These are phyloP conservation scores for Chymomyza fuscimana DNA, from an alignment of 2,888 invertebrate species.

Conservation along the genomic window DNA sequence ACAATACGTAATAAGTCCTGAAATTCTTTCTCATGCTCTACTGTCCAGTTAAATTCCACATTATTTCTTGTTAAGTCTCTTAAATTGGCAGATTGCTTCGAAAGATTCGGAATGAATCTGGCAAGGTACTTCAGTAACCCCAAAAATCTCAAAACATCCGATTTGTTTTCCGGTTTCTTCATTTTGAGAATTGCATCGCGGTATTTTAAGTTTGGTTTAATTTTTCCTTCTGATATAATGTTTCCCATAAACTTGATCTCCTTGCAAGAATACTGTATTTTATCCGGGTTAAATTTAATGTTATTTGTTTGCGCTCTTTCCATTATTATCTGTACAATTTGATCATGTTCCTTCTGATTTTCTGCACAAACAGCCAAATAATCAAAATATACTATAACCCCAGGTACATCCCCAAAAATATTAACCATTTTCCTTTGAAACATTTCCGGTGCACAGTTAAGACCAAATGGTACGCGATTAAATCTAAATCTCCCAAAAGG, in stretches of 20 bases:
- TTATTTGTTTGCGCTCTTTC: too few species aligned
- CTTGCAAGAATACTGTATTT: too few species aligned
- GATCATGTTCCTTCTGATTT: conserved; percentile 39
- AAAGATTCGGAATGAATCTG: too few species aligned
- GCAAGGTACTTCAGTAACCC: too few species aligned
- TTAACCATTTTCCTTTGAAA: too few species aligned
- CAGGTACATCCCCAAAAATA: conserved; percentile 29
- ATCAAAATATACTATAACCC: conserved; percentile 72
- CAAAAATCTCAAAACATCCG: too few species aligned
- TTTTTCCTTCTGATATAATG: conserved; percentile 35
- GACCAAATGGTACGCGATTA: too few species aligned
- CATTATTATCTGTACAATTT: conserved; percentile 10
- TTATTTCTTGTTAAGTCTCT: conserved; percentile 33
- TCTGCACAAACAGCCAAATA: conserved; percentile 61
- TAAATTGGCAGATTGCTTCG: too few species aligned
- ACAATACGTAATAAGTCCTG: conserved; percentile 25
- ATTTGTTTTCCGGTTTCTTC: neutral
- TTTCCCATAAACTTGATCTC: too few species aligned
- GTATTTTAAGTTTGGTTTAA: conserved; percentile 24
- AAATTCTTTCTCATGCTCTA: conserved; percentile 34
- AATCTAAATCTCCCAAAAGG: conserved; percentile 50
- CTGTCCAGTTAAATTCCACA: conserved; percentile 33
- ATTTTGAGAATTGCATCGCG: neutral
- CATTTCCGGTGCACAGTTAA: conserved; percentile 39
- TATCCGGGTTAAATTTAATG: too few species aligned